Conservation (phyloP, 2,113 vertebrate genomes). For the Rhodinocichla rosea region DNA sequence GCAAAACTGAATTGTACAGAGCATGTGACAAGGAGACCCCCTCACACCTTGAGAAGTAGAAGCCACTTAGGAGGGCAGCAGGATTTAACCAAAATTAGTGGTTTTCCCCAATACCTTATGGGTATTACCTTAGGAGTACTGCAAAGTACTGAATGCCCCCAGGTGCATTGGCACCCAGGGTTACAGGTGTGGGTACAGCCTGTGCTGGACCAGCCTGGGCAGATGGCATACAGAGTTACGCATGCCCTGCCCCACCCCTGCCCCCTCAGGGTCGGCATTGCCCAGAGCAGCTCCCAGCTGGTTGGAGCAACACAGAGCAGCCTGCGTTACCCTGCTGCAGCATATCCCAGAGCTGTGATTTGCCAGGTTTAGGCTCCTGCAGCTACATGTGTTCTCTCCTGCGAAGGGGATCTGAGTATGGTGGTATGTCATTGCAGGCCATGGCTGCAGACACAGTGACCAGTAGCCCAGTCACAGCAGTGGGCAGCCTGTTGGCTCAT, state of each 20-base stretch:
- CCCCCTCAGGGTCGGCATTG: background rate
- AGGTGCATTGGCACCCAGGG: background rate
- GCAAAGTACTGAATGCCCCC: background rate
- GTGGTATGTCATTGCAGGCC: background rate
- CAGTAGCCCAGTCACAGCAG: background rate
- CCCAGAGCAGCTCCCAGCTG: background rate
- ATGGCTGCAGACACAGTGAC: background rate
- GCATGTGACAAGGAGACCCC: fast-evolving
- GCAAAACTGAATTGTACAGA: background rate
- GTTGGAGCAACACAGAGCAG: background rate
- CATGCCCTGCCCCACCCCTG: background rate
- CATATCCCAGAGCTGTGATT: fast-evolving
- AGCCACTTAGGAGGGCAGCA: background rate
- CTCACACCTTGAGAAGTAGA: background rate
- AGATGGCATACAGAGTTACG: fast-evolving
- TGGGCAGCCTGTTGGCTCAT: background rate
- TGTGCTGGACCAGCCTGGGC: background rate
- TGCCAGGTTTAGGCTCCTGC: background rate
- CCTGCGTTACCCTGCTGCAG: background rate
- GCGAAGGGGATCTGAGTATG: background rate
- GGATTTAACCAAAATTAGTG: background rate
- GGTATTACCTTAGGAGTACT: background rate
- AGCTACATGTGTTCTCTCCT: background rate
- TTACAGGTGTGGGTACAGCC: background rate
- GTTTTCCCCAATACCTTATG: background rate